Evolutionary conservation across 1,140 invertebrate species (phyloP).

Genomic region (Lepidurus couesii): DNA sequence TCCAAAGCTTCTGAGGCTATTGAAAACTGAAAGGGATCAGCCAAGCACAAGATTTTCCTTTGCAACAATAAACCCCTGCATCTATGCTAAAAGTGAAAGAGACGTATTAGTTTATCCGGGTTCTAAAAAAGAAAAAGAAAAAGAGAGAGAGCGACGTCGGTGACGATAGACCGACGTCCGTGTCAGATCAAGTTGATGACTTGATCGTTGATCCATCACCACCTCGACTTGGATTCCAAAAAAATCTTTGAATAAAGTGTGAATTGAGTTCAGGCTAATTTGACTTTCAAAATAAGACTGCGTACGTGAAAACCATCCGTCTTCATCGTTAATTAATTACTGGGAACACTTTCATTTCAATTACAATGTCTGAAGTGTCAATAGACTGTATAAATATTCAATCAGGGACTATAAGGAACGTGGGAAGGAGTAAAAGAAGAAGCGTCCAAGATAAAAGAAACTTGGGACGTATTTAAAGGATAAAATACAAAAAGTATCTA

Average conservation of each 20-base stretch:
- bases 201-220: slow-evolving; percentile 19
- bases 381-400: neutral
- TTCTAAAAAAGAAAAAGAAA: neutral
- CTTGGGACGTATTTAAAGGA: neutral
- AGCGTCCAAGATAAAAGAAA: neutral
- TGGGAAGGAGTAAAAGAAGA: neutral
- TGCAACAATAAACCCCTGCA: slow-evolving; percentile 7
- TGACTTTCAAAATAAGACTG: neutral
- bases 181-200: neutral
- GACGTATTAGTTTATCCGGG: neutral
- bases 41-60: neutral
- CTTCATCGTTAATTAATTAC: neutral
- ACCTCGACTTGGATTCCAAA: neutral
- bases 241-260: neutral
- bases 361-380: slow-evolving; percentile 4
- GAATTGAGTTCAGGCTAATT: neutral
- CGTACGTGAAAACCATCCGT: neutral
- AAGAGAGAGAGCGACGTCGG: neutral
- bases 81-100: neutral
- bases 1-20: neutral
- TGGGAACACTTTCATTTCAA: neutral
- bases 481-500: neutral
- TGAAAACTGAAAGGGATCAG: neutral
- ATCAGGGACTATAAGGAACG: neutral
- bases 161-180: neutral